These are phyloP conservation scores for Oncorhynchus nerka DNA, from an alignment of 2,113 vertebrate species.

Conservation along the genomic window DNA sequence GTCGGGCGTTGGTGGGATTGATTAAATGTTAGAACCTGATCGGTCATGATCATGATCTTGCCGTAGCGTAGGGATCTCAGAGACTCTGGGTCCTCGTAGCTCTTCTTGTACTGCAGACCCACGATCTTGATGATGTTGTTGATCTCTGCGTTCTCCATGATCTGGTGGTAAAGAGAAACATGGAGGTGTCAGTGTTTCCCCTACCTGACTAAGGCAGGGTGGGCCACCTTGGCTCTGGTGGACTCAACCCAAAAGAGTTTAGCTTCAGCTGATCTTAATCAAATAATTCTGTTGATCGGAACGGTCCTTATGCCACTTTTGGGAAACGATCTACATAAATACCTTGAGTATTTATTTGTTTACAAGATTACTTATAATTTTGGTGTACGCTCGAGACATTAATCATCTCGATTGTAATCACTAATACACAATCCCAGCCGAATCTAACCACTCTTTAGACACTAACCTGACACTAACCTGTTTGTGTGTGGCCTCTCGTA, in stretches of 20 bases:
- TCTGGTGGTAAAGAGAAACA: conserved; percentile 66
- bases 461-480: conserved; percentile 86
- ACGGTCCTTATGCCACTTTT: too few species aligned
- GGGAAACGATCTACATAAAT: not conserved
- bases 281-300: too few species aligned
- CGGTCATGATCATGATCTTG: conserved; percentile 99
- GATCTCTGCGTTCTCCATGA: conserved; percentile 99
- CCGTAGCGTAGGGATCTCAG: conserved; percentile 92
- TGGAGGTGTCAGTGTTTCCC: too few species aligned
- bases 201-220: too few species aligned
- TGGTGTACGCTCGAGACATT: not conserved
- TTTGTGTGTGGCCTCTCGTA: conserved; percentile 97
- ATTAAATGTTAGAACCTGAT: conserved; percentile 81
- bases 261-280: too few species aligned
- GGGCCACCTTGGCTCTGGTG: too few species aligned
- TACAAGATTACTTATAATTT: not conserved
- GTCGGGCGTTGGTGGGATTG: not conserved
- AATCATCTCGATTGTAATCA: not conserved
- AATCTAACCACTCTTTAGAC: too few species aligned
- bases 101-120: conserved; percentile 97
- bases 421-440: too few species aligned
- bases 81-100: conserved; percentile 96
- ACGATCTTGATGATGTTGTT: conserved; percentile 99
- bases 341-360: not conserved
- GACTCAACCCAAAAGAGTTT: too few species aligned